Percentiles rank a stretch among this genome's conserved stretches.
Conservation (phyloP, 2,113 vertebrate species). For the Bubo blakistoni region DNA sequence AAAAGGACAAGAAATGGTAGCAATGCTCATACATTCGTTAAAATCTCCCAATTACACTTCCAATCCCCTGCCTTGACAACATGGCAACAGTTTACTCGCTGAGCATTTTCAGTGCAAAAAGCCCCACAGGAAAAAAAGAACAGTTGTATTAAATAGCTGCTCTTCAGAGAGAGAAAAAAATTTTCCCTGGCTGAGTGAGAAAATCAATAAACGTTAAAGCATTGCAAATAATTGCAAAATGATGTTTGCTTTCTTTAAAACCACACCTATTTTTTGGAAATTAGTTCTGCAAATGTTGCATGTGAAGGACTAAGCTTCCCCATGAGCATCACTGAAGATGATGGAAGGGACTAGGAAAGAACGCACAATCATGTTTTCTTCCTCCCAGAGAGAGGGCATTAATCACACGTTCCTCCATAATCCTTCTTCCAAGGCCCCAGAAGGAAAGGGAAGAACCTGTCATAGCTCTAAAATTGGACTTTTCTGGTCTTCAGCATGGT, state of each 20-base stretch:
- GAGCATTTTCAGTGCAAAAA: neutral
- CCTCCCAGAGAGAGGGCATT: conserved; percentile 19
- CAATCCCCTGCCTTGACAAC: neutral
- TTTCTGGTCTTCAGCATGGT: neutral
- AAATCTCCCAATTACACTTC: neutral
- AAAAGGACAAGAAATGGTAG: neutral
- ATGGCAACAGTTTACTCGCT: neutral
- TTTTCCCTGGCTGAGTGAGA: neutral
- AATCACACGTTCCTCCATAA: conserved; percentile 52
- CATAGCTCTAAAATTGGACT: conserved; percentile 18
- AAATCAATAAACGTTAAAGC: conserved; percentile 3
- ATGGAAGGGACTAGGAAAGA: conserved; percentile 26
- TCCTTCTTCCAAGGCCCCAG: conserved; percentile 20
- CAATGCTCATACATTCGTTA: neutral
- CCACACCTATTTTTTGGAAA: neutral
- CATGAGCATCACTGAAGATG: neutral
- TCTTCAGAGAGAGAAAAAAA: neutral
- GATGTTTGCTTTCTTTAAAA: conserved; percentile 3
- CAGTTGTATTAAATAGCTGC: neutral
- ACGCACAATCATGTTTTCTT: conserved; percentile 31
- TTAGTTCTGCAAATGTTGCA: conserved; percentile 44
- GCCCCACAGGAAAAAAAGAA: neutral
- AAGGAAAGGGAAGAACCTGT: conserved; percentile 28
- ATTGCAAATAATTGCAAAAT: conserved; percentile 17
- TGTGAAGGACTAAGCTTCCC: conserved; percentile 19